Base-by-base conservation (phyloP, 2,797 vertebrate species). In the Acrocephalus scirpaceus region DNA sequence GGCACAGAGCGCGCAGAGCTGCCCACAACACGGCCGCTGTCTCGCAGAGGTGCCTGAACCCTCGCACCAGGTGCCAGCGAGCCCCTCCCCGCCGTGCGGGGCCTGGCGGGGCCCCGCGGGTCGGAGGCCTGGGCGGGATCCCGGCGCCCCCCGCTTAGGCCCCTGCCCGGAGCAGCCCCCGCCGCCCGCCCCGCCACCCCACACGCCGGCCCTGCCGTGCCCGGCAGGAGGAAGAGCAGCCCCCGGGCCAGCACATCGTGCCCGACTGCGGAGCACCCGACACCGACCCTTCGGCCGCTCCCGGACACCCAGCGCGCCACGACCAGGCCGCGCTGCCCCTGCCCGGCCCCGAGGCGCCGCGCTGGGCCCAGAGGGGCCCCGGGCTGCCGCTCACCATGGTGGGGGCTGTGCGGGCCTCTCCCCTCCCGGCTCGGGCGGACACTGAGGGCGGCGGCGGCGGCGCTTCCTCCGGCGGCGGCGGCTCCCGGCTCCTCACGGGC, bases 311-410 rank as follows among this genome's bases (percentile, higher is more conserved):
- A 40, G 72, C 67, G 76, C 73, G 82, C 78, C 86, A 18, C 71
- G 58, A 86, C 53, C 92, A 95, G 92, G 94, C 94, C 94, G 83
- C 90, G 90, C 72, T 62, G 47, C 53, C 79, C 57, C 73, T 26
- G 76, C 40, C 22, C 44, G 27, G 58, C 76, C 58, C 60, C 21
- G 17, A 38, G 75, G 47, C 71, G 13, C 79, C 17, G 25, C 27
- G 26, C 87, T 13, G 34, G 44, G 58, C 62, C 29, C 29, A 19
- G 58, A 56, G 53, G 26, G 10, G 20, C 18, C n/a, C 13, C 26
- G 57, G 83, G 86, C 88, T 50, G 94, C 69, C 95, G 64, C 98
- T 98, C 97, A 98, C 98, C 98, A 98, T 98, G 94, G 50, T 95
- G 96, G 90, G 90, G 86, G 78, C 90, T 96, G 60, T 83, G 81